These are phyloP conservation scores for Euleptes europaea DNA, from an alignment of 2,113 vertebrate species.

Conservation along the genomic window DNA sequence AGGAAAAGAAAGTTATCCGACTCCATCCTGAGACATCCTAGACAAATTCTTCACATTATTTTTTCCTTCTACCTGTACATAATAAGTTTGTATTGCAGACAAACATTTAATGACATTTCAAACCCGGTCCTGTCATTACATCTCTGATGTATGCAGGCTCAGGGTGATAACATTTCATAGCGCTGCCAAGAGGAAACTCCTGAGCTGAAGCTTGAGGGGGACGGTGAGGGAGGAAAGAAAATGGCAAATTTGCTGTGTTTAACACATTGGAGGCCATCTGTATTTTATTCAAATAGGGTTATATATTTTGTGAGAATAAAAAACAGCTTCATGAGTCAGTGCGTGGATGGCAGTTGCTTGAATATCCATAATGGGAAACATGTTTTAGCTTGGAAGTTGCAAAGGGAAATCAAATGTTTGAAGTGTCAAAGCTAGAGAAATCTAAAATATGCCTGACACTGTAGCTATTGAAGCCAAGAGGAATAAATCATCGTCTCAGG, in stretches of 20 bases:
- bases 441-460: conserved; percentile 75
- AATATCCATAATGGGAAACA: conserved; percentile 76
- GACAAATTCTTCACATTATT: neutral
- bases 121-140: conserved; percentile 42
- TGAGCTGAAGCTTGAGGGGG: conserved; percentile 31
- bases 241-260: conserved; percentile 68
- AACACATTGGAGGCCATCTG: conserved; percentile 73
- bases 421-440: conserved; percentile 75
- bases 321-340: conserved; percentile 73
- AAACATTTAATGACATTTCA: conserved; percentile 31
- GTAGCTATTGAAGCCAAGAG: conserved; percentile 73
- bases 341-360: conserved; percentile 68
- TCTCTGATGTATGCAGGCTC: conserved; percentile 35
- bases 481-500: conserved; percentile 77
- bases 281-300: conserved; percentile 78
- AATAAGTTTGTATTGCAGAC: conserved; percentile 29
- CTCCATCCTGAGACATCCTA: neutral
- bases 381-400: conserved; percentile 74
- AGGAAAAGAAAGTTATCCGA: neutral
- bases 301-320: conserved; percentile 77
- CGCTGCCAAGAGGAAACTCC: conserved; percentile 46
- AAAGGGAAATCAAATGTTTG: conserved; percentile 77
- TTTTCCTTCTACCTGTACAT: neutral
- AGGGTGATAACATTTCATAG: conserved; percentile 60
- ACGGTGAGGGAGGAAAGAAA: conserved; percentile 47